Evolutionary conservation across 92 coral and sea anemone genomes (phyloP).

Genomic region (Montipora capitata): DNA sequence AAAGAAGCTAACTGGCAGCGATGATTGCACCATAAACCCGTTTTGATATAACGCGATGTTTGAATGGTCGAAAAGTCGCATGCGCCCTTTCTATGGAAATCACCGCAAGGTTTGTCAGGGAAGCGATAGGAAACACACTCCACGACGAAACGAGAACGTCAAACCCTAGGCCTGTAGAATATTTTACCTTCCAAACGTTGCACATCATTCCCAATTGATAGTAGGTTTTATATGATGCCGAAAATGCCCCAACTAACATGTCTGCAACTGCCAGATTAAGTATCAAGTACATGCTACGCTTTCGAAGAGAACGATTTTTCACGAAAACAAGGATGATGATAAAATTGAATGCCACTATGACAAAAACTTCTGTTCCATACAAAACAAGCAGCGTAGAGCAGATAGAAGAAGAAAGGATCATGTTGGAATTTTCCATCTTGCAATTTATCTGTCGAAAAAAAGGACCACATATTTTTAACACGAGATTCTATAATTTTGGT

Average conservation of each 20-base stretch:
- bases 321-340: neutral
- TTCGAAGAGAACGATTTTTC: neutral
- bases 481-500: too few species aligned
- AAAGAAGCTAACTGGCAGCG: slow-evolving; percentile 26
- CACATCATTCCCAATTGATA: neutral
- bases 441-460: too few species aligned
- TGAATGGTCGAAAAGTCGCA: slow-evolving; percentile 69
- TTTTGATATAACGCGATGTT: slow-evolving; percentile 60
- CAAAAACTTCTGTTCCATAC: neutral
- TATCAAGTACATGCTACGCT: neutral
- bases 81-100: slow-evolving; percentile 74
- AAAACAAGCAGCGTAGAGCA: neutral
- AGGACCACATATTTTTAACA: too few species aligned
- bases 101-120: slow-evolving; percentile 55
- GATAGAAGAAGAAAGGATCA: neutral
- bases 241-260: neutral
- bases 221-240: neutral
- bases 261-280: slow-evolving; percentile 1
- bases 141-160: neutral
- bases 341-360: neutral
- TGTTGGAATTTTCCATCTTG: neutral
- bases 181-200: neutral
- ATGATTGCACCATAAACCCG: slow-evolving; percentile 22
- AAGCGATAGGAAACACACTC: neutral
- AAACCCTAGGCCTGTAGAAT: neutral